These are phyloP conservation scores for Zaprionus camerounensis DNA, from an alignment of 1,140 invertebrate species.

Conservation along the genomic window DNA sequence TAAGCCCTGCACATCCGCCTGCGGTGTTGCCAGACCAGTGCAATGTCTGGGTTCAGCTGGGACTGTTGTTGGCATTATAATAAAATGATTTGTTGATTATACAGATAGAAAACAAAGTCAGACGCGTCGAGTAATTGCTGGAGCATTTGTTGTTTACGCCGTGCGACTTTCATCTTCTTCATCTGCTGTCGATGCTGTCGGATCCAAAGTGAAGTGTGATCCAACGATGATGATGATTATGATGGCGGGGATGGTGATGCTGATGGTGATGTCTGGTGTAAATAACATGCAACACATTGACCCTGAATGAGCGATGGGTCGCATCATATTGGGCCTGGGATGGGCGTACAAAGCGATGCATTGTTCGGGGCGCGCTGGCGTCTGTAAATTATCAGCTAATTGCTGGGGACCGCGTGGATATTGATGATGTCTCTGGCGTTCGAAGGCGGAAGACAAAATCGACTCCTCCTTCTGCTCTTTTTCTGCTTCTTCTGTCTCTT, in stretches of 20 bases:
- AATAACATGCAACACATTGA: constrained; percentile 71
- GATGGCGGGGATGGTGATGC: neutral
- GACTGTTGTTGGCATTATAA: constrained; percentile 53
- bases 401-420: constrained; percentile 28
- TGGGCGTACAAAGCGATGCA: constrained; percentile 57
- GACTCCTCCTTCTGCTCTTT: constrained; percentile 3
- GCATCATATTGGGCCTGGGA: neutral
- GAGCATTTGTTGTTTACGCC: constrained; percentile 7
- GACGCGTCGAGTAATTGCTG: neutral
- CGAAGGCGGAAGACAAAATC: constrained; percentile 55
- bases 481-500: constrained; percentile 11
- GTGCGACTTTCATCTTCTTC: constrained; percentile 43
- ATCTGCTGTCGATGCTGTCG: constrained; percentile 8
- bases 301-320: constrained; percentile 52
- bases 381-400: constrained; percentile 61
- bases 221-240: constrained; percentile 4
- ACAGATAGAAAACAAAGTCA: constrained; percentile 25
- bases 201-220: neutral
- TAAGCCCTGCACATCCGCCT: constrained; percentile 30
- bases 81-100: constrained; percentile 55
- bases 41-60: constrained; percentile 22
- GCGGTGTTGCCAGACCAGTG: constrained; percentile 22
- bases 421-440: constrained; percentile 36
- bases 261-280: constrained; percentile 30
- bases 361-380: constrained; percentile 52